Evolutionary conservation across 2,797 vertebrate genomes (phyloP).

Genomic region (Takifugu rubripes): DNA sequence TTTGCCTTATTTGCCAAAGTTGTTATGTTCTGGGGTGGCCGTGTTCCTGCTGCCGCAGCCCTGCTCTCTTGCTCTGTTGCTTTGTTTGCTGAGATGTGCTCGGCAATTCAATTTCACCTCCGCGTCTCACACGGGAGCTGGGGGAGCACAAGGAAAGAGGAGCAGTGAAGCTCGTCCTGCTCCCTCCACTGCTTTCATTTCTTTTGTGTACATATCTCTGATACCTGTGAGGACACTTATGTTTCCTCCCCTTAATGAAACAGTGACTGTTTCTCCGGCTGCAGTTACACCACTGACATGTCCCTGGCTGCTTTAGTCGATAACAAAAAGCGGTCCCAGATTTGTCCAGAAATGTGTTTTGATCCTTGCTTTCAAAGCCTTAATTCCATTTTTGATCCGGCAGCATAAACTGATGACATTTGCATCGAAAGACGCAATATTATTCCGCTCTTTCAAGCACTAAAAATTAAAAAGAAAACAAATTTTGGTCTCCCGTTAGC

Average conservation of each 20-base stretch:
- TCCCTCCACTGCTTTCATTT: conserved; percentile 27
- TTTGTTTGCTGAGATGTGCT: conserved; percentile 68
- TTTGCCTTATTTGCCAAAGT: conserved; percentile 49
- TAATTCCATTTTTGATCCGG: conserved; percentile 28
- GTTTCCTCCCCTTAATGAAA: conserved; percentile 14
- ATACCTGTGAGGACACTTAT: conserved; percentile 9
- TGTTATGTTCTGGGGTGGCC: conserved; percentile 53
- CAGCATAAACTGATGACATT: conserved; percentile 27
- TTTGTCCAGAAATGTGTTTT: conserved; percentile 30
- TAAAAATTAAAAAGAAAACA: no score
- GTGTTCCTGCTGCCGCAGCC: conserved; percentile 47
- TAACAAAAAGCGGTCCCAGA: conserved; percentile 17
- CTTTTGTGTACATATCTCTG: conserved; percentile 24
- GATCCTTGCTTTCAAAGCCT: conserved; percentile 36
- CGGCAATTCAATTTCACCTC: conserved; percentile 69
- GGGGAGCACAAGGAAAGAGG: conserved; percentile 48
- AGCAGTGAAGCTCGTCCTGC: conserved; percentile 54
- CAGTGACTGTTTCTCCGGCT: background rate
- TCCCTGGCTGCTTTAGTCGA: conserved; percentile 9
- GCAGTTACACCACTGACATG: conserved; percentile 12
- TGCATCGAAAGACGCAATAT: conserved; percentile 10
- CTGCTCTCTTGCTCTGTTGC: conserved; percentile 37
- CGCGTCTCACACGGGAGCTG: conserved; percentile 53
- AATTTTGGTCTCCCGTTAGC: no score
- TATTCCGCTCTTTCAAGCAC: background rate